These are phyloP conservation scores for Percina caprodes DNA, from an alignment of 2,113 vertebrate genomes.

Conservation along the genomic window DNA sequence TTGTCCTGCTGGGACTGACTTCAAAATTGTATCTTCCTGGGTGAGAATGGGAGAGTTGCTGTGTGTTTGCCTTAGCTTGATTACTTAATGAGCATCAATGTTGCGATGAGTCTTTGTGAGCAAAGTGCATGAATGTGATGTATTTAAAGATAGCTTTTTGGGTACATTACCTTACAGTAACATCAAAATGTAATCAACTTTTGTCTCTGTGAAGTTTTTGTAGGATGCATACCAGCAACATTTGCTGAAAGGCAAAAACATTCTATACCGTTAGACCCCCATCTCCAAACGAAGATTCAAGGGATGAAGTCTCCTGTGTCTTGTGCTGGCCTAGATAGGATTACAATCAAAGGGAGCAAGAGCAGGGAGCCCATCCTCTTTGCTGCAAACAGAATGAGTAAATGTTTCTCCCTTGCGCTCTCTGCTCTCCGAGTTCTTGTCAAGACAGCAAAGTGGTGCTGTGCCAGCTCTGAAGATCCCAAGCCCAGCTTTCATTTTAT, in stretches of 20 bases:
- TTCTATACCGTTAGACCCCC: slow-evolving; percentile 27
- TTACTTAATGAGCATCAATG: not conserved
- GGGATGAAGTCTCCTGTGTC: slow-evolving; percentile 74
- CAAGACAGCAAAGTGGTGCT: slow-evolving; percentile 64
- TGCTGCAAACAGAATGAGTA: slow-evolving; percentile 78
- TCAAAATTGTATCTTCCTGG: not conserved
- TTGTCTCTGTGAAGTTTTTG: slow-evolving; percentile 37
- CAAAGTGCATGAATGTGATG: not conserved
- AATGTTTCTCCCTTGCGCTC: slow-evolving; percentile 65
- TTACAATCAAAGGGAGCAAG: slow-evolving; percentile 78
- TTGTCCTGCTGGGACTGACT: not conserved
- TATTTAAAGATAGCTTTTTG: slow-evolving; percentile 31
- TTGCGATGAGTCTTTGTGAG: not conserved
- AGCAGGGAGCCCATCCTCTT: slow-evolving; percentile 64
- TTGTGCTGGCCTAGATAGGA: slow-evolving; percentile 79
- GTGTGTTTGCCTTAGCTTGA: slow-evolving; percentile 1
- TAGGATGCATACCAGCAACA: slow-evolving; percentile 35
- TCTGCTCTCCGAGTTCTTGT: slow-evolving; percentile 52
- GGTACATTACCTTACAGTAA: slow-evolving; percentile 25
- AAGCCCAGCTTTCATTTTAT: slow-evolving; percentile 30
- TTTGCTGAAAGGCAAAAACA: slow-evolving; percentile 58
- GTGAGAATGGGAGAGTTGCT: not conserved
- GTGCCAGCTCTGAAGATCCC: slow-evolving; percentile 54
- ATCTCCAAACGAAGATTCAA: slow-evolving; percentile 65
- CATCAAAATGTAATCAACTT: slow-evolving; percentile 25